These are phyloP conservation scores for Loripinus fragilis DNA, from an alignment of 2,888 invertebrate genomes.

Conservation along the genomic window DNA sequence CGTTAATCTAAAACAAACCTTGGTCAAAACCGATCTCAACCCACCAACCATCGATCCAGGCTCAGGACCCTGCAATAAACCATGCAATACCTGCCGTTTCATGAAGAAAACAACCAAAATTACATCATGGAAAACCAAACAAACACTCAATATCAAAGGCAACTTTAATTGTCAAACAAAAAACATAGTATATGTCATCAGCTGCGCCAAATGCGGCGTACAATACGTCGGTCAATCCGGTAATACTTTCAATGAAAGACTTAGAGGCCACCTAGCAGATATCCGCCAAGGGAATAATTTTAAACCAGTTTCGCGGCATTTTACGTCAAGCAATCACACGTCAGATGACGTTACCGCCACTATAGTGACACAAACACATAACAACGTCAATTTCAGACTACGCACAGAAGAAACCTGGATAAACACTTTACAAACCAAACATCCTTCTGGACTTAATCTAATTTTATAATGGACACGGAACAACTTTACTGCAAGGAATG, in stretches of 20 bases:
- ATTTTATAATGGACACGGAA: neutral
- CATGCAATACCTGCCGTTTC: neutral
- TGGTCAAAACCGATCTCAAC: neutral
- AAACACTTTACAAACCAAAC: neutral
- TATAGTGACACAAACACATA: no score
- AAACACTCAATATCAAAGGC: neutral
- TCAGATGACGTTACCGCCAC: no score
- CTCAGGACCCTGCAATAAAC: neutral
- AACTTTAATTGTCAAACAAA: neutral
- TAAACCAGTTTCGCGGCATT: no score
- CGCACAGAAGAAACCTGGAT: no score
- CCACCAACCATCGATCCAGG: neutral
- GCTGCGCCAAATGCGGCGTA: neutral
- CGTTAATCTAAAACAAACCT: no score
- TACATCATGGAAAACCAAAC: neutral
- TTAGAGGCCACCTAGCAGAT: no score
- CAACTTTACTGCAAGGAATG: neutral
- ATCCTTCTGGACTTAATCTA: neutral
- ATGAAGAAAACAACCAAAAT: neutral
- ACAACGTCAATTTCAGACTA: no score
- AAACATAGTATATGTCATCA: neutral
- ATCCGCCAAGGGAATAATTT: no score
- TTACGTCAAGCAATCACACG: no score
- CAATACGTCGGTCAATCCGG: neutral
- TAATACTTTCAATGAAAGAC: slow-evolving; percentile 1